A percentile compares a stretch with the other conserved stretches of the same genome.
These are phyloP conservation scores for Julus scandinavius DNA, from an alignment of 2,888 invertebrate genomes.

Conservation along the genomic window DNA sequence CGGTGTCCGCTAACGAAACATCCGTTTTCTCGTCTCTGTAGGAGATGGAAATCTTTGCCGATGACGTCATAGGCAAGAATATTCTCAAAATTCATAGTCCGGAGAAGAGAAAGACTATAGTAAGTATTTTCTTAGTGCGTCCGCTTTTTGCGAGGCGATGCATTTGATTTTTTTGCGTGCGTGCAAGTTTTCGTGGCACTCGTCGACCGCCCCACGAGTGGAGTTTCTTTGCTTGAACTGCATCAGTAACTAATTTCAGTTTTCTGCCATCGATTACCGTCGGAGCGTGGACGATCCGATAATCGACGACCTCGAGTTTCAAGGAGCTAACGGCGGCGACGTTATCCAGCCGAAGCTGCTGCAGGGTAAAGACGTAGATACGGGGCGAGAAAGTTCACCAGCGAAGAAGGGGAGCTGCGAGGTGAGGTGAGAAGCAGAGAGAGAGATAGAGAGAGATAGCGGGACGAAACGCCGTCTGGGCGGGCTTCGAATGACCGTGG, in stretches of 20 bases:
- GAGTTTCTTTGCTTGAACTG: constrained; percentile 1
- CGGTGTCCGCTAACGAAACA: no score
- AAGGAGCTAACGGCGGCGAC: background rate
- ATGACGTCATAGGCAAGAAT: constrained; percentile 44
- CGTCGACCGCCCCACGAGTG: background rate
- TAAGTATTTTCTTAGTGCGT: background rate
- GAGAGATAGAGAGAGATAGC: no score
- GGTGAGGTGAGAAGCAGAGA: constrained; percentile 1
- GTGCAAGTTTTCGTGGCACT: no score
- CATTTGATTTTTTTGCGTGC: no score
- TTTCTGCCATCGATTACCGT: background rate
- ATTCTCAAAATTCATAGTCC: constrained; percentile 36
- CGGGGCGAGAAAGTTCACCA: background rate
- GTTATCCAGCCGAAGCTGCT: background rate
- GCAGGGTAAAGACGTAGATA: background rate
- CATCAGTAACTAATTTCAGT: constrained; percentile 18
- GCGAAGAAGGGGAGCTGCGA: constrained; percentile 8
- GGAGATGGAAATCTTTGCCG: constrained; percentile 50
- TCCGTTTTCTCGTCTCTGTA: background rate
- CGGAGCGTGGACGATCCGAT: background rate
- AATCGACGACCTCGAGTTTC: background rate
- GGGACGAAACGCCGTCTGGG: background rate
- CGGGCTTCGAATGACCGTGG: background rate
- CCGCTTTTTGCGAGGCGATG: no score
- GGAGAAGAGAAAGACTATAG: background rate